Conservation (phyloP, 2,113 vertebrate genomes). For the Orycteropus afer region DNA sequence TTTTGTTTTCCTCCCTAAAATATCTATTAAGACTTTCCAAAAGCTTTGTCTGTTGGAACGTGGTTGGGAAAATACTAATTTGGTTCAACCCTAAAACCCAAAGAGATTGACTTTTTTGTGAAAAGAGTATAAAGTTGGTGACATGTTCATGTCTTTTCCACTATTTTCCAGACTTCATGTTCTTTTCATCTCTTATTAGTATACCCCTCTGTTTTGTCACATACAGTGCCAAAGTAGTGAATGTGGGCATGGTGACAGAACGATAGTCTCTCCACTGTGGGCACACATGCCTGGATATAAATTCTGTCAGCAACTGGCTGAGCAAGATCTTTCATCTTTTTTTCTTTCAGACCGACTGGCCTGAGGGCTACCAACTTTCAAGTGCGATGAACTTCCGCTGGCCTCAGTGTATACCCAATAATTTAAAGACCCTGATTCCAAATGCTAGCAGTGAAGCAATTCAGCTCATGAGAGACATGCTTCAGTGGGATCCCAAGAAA, state of each 20-base stretch:
- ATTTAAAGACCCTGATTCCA: constrained; percentile 89
- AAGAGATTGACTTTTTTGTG: background rate
- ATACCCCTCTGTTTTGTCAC: background rate
- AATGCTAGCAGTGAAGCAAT: constrained; percentile 89
- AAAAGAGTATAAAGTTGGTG: background rate
- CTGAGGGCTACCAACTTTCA: constrained; percentile 91
- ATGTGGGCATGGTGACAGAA: fast-evolving
- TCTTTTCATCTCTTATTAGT: background rate
- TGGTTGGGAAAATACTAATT: background rate
- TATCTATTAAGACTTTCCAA: background rate
- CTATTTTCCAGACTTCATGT: background rate
- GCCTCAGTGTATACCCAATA: constrained; percentile 90
- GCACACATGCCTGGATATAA: fast-evolving
- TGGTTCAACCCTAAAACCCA: background rate
- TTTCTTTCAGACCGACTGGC: constrained; percentile 88
- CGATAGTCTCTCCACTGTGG: fast-evolving
- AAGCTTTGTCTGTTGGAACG: background rate
- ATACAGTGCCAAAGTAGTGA: fast-evolving
- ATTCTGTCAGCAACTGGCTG: background rate
- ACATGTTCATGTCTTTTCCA: background rate
- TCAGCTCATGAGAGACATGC: constrained; percentile 91
- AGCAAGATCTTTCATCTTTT: background rate
- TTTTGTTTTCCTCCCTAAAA: background rate
- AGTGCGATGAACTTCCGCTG: constrained; percentile 89
- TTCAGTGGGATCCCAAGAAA: constrained; percentile 92